Base-by-base conservation (phyloP, 2,888 invertebrate genomes). In the Ditula angustiorana region DNA sequence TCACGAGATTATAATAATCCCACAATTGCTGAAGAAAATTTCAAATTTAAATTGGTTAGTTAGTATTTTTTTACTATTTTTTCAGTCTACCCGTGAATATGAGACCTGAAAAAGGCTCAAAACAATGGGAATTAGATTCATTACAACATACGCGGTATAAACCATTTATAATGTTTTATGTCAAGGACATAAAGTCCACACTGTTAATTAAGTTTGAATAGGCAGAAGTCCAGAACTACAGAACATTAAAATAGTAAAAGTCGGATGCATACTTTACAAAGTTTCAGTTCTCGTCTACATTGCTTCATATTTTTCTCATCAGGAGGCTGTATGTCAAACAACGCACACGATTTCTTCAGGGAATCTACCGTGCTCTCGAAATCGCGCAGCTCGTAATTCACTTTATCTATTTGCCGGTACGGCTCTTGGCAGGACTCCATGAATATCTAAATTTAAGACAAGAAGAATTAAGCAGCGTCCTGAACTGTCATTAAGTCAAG, bases 311-410 rank as follows among this genome's bases (percentile, higher is more conserved):
- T 95, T 76, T 96, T 96, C 74, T 96, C 96, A 77, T 99, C 98
- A 0, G 97, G 96, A 7, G 97, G 95, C 71, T 95, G 95, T 46
- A 98, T 95, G 80, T 98, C 98, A 81, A 99, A 99, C 64, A 99
- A 92, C 24, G 93, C 88, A 0, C 97, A 96, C 4, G 97, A 97
- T 41, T 95, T 95, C 28, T 94, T 93, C 16, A 99, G 84, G 5
- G 91, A 92, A 0, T 92, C 87, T 77, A 96, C 94, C 49, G 96
- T 94, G 0, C 93, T 88, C 83, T 98, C 97, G 72, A 98, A 94
- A 0, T 86, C 88, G 0, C 79, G 47, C 3, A 98, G 91, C 75
- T 96, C 95, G 2, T 85, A 71, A 74, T 98, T 93, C 2, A 96
- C 93, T 77, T 94, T 94, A 79, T 97, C 96, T 59, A 97, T 93